These are phyloP conservation scores for Chamaea fasciata DNA, from an alignment of 2,113 vertebrate genomes.

Conservation along the genomic window DNA sequence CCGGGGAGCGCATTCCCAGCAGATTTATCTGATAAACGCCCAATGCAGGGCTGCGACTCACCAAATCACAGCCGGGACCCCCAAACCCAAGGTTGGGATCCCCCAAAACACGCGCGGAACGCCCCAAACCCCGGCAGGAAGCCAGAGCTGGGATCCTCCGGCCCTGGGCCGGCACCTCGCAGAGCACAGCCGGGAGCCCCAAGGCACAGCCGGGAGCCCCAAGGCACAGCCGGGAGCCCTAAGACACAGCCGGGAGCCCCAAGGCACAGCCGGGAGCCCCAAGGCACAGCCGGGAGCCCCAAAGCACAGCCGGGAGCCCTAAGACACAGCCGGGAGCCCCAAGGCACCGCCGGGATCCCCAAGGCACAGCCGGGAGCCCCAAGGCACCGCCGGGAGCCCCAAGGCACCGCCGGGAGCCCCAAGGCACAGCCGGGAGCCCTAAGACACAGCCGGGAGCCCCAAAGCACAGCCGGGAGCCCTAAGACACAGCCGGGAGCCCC, in stretches of 20 bases:
- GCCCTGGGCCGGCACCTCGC: not conserved
- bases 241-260: too few species aligned
- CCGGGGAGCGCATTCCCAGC: accelerated
- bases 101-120: too few species aligned
- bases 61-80: not conserved
- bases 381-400: too few species aligned
- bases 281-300: not conserved
- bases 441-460: not conserved
- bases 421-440: not conserved
- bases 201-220: not conserved
- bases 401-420: not conserved
- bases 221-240: not conserved
- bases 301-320: not conserved
- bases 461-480: not conserved
- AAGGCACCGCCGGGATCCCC: not conserved
- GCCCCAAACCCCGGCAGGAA: not conserved
- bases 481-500: too few species aligned
- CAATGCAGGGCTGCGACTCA: not conserved
- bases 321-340: not conserved
- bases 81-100: not conserved
- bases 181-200: not conserved
- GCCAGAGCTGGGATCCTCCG: not conserved
- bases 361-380: not conserved
- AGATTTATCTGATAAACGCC: accelerated
- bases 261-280: not conserved